Evolutionary conservation across 1,140 invertebrate genomes (phyloP), one percentile per base, ranked within the genome.

Genomic region (Neodiprion virginianus): DNA sequence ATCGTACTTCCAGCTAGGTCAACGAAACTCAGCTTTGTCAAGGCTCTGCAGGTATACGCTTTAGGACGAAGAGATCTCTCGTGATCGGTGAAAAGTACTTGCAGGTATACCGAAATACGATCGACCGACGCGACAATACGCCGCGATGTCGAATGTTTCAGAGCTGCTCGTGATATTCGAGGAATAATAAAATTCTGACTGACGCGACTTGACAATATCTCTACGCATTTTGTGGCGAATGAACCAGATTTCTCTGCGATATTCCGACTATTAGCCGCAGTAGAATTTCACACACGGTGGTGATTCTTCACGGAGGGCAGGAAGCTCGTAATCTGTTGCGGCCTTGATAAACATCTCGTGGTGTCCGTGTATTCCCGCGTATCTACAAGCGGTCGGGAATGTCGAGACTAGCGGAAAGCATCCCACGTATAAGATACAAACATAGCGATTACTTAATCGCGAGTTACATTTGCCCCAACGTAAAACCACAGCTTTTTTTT

Each of bases 401-500:
- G 4, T 61, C n/a, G 53, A 61, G 8, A 12, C 53, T 14, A 17
- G 53, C 53, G 53, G 53, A 9, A 61, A 17, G 11, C 53, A 14
- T 61, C 53, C 53, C 53, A 8, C 53, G 53, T 17, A 17, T 12
- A 61, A 17, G 53, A 40, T 40, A 40, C 28, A 40, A 61, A 61
- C 53, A 61, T 61, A 1, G 28, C 53, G 53, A 61, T 61, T 61
- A 61, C 11, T 61, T 61, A 61, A 61, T 61, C 53, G 53, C 53
- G 53, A 61, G 53, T 61, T 12, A 21, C 17, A 1, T 14, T 28
- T 48, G 40, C 21, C 28, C 66, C 49, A 68, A 48, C 68, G 71
- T 75, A 69, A 11, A 47, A 9, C 72, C 69, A 66, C 69, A n/a
- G 28, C 74, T 9, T 76, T 78, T 78, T n/a, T 77, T 80, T 72